Base-by-base conservation (phyloP, 92 coral and sea anemone species). In the Phenganax subtilis region DNA sequence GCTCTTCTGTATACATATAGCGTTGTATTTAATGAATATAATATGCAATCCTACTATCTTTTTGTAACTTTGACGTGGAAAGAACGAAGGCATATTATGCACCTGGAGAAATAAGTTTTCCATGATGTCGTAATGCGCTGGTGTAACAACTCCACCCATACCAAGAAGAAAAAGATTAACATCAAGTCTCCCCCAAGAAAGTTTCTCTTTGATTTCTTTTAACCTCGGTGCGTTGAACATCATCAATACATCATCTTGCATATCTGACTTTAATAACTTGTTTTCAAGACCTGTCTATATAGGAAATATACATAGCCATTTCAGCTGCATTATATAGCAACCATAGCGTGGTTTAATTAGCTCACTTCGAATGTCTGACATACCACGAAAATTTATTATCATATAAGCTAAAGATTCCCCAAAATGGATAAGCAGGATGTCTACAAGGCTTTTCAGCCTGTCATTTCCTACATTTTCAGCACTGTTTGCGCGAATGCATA, bases 41-140 rank as follows among this genome's bases (percentile, higher is more conserved):
- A 37, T 11, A 1, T 27, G 17, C 73, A 3, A 10, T 67, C 12
- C 31, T 67, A 16, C 25, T 16, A 6, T 11, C 6, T 15, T 10
- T 25, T 8, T 71, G 12, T 9, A 10, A 29, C 3, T 71, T 71
- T 10, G 54, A 9, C 31, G 9, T 71, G 8, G 37, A 71, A 29
- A 30, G 20, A 2, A 30, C 51, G 9, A 10, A 65, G 30, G 10
- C 2, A 11, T 2, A 30, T 71, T n/a, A n/a, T 11, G 47, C 71
- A 86, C 89, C 86, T 86, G 86, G 54, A 75, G 58, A 75, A 86
- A 81, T 37, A 86, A 75, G 58, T 86, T 86, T 51, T 86, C 81
- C 75, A 86, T 75, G 53, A 86, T 81, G 53, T 86, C 89, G 59
- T 86, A 86, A 69, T 86, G 86, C 16, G 89, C 89, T 30, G 86